Conservation (phyloP, 2,113 vertebrate genomes). For the Dipodomys spectabilis region DNA sequence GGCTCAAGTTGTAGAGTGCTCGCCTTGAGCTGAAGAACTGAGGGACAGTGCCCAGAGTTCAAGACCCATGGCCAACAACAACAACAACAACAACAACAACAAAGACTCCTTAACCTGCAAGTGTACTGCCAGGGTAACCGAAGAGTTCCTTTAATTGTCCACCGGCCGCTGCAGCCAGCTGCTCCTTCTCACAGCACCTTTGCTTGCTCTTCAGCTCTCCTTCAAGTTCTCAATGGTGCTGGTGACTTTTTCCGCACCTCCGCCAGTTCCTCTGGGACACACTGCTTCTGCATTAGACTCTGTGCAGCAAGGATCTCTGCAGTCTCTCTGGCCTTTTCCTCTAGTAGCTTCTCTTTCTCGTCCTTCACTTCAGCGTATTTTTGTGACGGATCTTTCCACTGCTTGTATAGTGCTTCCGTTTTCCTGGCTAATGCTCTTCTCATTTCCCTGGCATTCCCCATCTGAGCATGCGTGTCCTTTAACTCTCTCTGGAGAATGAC, state of each 20-base stretch:
- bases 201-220: conserved; percentile 85
- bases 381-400: conserved; percentile 85
- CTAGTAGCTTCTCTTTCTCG: conserved; percentile 83
- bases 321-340: conserved; percentile 81
- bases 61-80: too few species aligned
- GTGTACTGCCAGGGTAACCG: conserved; percentile 85
- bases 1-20: too few species aligned
- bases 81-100: too few species aligned
- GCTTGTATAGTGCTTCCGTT: conserved; percentile 84
- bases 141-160: conserved; percentile 79
- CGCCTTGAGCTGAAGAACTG: too few species aligned
- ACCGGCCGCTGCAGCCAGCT: conserved; percentile 87
- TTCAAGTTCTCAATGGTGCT: conserved; percentile 84
- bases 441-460: conserved; percentile 85
- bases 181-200: conserved; percentile 82
- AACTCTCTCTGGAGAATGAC: conserved; percentile 87
- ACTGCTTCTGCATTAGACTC: conserved; percentile 66
- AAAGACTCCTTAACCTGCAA: conserved; percentile 83
- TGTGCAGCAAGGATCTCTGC: conserved; percentile 76
- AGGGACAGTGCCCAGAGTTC: too few species aligned
- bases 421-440: conserved; percentile 84
- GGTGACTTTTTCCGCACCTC: conserved; percentile 85
- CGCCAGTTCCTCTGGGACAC: conserved; percentile 80
- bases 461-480: conserved; percentile 81
- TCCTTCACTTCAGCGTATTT: conserved; percentile 79